Conservation (phyloP, 35 echinoderm and acorn worm species). For the Ptychodera flava region DNA sequence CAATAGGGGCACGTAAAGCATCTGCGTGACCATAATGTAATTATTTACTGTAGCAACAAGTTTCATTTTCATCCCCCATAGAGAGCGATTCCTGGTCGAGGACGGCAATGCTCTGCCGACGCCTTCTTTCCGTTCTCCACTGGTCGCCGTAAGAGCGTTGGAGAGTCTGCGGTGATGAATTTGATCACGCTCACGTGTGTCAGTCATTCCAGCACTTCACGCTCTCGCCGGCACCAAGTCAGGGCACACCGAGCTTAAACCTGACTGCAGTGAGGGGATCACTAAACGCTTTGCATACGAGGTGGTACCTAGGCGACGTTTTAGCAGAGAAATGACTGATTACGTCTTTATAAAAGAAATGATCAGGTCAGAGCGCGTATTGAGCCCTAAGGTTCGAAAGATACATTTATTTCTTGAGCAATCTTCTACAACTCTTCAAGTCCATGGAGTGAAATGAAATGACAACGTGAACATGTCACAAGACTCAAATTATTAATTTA, state of each 20-base stretch:
- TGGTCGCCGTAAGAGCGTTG: conserved; percentile 48
- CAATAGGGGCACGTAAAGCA: neutral
- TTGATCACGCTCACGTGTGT: conserved; percentile 49
- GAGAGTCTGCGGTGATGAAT: conserved; percentile 50
- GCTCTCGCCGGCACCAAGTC: conserved; percentile 34
- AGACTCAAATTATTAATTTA: too few relatives aligned
- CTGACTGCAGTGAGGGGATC: neutral
- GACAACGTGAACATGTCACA: too few relatives aligned
- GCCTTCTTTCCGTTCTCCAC: conserved; percentile 40
- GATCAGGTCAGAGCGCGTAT: too few relatives aligned
- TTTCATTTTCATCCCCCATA: neutral
- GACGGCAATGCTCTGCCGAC: conserved; percentile 6
- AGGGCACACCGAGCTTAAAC: neutral
- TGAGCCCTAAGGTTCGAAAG: too few relatives aligned
- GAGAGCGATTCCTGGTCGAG: conserved; percentile 68
- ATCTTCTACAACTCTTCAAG: too few relatives aligned
- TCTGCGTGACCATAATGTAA: too few relatives aligned
- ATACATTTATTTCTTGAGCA: too few relatives aligned
- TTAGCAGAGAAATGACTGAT: too few relatives aligned
- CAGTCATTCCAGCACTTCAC: conserved; percentile 37
- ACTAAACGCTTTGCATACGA: neutral
- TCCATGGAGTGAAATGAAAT: too few relatives aligned
- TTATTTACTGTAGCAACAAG: too few relatives aligned
- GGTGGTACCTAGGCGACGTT: neutral
- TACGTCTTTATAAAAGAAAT: too few relatives aligned